These are phyloP conservation scores for Potorous gilbertii DNA, from an alignment of 2,797 vertebrate genomes.

Conservation along the genomic window DNA sequence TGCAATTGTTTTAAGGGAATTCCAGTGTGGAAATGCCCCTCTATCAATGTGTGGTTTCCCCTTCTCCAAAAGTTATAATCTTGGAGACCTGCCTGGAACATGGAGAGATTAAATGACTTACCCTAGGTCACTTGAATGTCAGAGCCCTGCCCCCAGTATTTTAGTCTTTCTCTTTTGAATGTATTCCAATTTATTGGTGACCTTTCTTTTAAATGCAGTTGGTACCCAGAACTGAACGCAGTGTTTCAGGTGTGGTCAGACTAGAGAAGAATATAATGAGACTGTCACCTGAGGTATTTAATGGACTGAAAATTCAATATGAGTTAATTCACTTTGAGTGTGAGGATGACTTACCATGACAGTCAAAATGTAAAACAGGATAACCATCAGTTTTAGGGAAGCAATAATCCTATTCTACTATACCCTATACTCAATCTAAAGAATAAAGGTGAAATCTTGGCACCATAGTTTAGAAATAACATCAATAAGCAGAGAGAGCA, in stretches of 20 bases:
- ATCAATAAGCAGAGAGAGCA: neutral
- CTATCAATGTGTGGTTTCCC: neutral
- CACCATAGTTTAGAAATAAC: neutral
- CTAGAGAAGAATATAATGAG: constrained; percentile 5
- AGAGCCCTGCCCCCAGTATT: neutral
- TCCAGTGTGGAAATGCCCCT: neutral
- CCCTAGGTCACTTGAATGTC: neutral
- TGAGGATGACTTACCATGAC: neutral
- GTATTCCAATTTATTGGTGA: neutral
- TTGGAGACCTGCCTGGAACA: neutral
- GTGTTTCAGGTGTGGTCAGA: neutral
- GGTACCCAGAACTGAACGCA: neutral
- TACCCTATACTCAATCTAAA: neutral
- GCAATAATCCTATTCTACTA: neutral
- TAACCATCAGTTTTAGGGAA: neutral
- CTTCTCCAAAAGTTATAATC: neutral
- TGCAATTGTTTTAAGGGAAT: neutral
- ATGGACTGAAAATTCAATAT: constrained; percentile 32
- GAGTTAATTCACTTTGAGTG: constrained; percentile 26
- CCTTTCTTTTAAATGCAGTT: constrained; percentile 18
- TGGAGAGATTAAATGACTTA: neutral
- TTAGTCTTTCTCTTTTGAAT: neutral
- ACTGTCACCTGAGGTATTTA: constrained; percentile 13
- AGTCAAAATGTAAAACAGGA: neutral
- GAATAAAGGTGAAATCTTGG: neutral